Base-by-base conservation (phyloP, 2,888 invertebrate species). In the Noctua janthe region DNA sequence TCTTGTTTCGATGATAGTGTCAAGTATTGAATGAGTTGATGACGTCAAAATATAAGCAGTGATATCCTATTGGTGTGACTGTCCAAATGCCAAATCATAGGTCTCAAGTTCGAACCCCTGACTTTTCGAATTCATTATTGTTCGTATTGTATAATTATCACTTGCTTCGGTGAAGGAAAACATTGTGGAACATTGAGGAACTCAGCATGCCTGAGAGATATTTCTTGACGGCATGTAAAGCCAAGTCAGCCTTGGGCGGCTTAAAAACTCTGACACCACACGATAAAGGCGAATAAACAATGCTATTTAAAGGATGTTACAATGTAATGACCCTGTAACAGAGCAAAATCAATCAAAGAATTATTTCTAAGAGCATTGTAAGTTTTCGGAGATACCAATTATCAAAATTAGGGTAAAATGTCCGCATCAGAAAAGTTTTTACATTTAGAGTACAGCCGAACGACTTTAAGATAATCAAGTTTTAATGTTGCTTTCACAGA, bases 1-100 rank as follows among this genome's bases (percentile, higher is more conserved):
- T 78, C 87, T 67, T 80, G 47, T 75, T 84, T 81, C 76, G 17
- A 17, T 35, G 83, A 86, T 84, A 82, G 81, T 83, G 73, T 13
- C 51, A 56, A 17, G 2, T 39, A 47, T 67, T 2, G 35, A n/a
- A 56, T 54, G 6, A 13, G 0, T 8, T 39, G 54, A 43, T 35
- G 78, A 17, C 43, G 13, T 17, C 64, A 77, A 15, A 47, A 47
- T 43, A 29, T 29, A n/a, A 17, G 17, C 3, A 23, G 39, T 39
- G 39, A 39, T 39, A 39, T 3, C 39, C 39, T 39, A 5, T 39
- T 39, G 39, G 39, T 39, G 39, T 5, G 39, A 39, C 39, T 4
- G 39, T 5, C 39, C 39, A 4, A 39, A 4, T 39, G 39, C 4
- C 39, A 39, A 39, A 5, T 39, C 39, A 39, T 39, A 39, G 39